Evolutionary conservation across 2,113 vertebrate genomes (phyloP).

Genomic region (Psittacus erithacus): DNA sequence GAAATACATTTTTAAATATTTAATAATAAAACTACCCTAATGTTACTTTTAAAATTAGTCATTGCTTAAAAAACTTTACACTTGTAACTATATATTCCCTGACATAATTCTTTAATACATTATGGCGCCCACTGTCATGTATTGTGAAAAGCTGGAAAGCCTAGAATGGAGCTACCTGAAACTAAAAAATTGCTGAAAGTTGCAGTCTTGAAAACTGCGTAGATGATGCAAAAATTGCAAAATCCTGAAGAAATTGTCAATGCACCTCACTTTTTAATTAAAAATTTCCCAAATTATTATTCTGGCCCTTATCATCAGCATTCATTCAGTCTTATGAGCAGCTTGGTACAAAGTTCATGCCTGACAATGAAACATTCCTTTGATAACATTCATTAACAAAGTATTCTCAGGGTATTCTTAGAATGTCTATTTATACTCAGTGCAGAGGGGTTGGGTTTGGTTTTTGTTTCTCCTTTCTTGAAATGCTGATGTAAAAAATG

Average conservation of each 20-base stretch:
- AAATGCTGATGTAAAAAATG: not conserved
- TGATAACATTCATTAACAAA: not conserved
- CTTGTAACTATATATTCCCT: not conserved
- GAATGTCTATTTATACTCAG: not conserved
- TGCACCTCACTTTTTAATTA: not conserved
- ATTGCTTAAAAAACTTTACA: not conserved
- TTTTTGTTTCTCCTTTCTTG: not conserved
- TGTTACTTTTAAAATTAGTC: not conserved
- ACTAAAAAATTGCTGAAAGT: not conserved
- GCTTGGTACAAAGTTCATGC: not conserved
- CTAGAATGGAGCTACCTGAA: not conserved
- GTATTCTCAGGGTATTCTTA: not conserved
- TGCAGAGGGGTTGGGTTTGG: not conserved
- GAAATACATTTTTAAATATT: not conserved
- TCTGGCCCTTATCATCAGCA: not conserved
- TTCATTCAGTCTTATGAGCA: not conserved
- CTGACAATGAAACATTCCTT: not conserved
- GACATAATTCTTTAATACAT: not conserved
- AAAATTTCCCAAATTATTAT: not conserved
- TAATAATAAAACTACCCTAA: not conserved
- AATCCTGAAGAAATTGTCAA: not conserved
- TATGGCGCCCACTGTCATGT: not conserved
- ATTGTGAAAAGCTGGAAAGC: not conserved
- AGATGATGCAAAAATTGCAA: not conserved
- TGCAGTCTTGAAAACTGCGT: not conserved